Conservation (phyloP, 2,113 vertebrate species). For the Benitochromis conjunctus region DNA sequence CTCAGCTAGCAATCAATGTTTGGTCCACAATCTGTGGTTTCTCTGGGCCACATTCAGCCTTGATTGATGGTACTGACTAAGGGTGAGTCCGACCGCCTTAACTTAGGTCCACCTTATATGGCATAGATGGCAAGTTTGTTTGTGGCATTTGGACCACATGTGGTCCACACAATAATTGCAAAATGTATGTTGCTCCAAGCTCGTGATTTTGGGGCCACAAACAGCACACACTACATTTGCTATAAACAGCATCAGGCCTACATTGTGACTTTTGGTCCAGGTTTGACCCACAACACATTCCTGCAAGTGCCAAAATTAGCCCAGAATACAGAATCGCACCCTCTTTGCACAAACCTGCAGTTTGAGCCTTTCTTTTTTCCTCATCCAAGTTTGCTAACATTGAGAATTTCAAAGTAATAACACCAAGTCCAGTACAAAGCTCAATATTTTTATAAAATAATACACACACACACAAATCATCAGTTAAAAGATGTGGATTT, state of each 20-base stretch:
- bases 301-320: background rate
- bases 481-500: background rate
- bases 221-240: background rate
- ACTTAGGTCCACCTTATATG: background rate
- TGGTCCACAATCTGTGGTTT: background rate
- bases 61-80: background rate
- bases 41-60: background rate
- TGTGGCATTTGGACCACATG: background rate
- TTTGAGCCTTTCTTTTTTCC: background rate
- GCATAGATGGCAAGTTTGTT: background rate
- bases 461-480: background rate
- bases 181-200: background rate
- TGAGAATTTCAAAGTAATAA: background rate
- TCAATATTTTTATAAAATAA: background rate
- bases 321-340: background rate
- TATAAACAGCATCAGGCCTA: background rate
- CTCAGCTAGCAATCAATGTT: background rate
- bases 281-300: background rate
- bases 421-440: background rate
- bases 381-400: background rate
- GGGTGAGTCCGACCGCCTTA: background rate
- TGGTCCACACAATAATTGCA: background rate
- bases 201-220: accelerated
- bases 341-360: accelerated
- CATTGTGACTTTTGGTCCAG: background rate